phyloP scores from a whole-genome alignment of 1,140 invertebrate genomes.

The Chionoecetes opilio region DNA sequence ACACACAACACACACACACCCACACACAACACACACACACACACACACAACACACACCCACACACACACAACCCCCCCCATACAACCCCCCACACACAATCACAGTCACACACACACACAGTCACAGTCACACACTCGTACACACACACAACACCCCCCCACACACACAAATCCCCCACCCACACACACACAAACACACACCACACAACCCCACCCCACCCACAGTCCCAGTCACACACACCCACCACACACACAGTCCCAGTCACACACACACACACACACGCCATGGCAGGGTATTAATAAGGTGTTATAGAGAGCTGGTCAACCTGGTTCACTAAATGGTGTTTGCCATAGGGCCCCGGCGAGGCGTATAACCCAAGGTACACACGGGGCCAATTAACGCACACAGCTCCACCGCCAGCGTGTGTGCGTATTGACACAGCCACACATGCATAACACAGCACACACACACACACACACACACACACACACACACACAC shows the following conservation, averaged over 20 bases:
- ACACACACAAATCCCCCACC: too few species aligned
- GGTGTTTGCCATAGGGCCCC: too few species aligned
- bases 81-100: too few species aligned
- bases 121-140: not conserved
- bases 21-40: constrained; percentile 38
- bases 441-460: too few species aligned
- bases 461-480: not conserved
- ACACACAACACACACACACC: constrained; percentile 21
- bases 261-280: too few species aligned
- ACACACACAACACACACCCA: too few species aligned
- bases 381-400: constrained; percentile 13
- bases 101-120: constrained; percentile 32
- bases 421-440: constrained; percentile 43
- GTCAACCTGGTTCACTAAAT: too few species aligned
- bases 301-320: not conserved
- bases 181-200: constrained; percentile 38
- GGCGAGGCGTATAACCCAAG: not conserved
- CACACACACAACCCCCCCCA: too few species aligned
- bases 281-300: not conserved
- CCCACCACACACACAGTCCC: not conserved
- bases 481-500: constrained; percentile 38
- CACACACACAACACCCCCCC: constrained; percentile 28
- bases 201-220: too few species aligned
- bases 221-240: not conserved
- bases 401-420: constrained; percentile 20